Conservation (phyloP, 23 tunicate species). For the Corella eumyota region DNA sequence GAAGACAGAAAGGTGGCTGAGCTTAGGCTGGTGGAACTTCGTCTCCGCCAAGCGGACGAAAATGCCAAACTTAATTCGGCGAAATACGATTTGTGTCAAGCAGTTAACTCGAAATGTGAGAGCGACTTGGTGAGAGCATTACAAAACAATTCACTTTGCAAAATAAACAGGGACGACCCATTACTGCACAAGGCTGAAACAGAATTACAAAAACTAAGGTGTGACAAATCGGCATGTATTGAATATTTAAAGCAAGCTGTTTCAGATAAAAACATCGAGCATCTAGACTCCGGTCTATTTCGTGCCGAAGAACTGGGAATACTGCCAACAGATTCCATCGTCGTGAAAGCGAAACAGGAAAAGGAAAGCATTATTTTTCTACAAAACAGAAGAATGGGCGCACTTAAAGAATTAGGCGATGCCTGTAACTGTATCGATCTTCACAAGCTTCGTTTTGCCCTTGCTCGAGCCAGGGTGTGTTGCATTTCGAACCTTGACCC, state of each 20-base stretch:
- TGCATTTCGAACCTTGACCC: slow-evolving; percentile 2
- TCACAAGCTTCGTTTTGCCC: slow-evolving; percentile 3
- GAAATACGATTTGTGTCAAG: slow-evolving; percentile 16
- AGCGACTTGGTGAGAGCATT: slow-evolving; percentile 19
- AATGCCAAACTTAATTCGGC: slow-evolving; percentile 17
- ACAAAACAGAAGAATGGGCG: not conserved
- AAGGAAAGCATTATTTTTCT: slow-evolving; percentile 5
- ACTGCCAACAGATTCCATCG: slow-evolving; percentile 7
- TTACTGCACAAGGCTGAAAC: slow-evolving; percentile 13
- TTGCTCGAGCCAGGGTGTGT: slow-evolving; percentile 29
- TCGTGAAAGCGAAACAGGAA: slow-evolving; percentile 12
- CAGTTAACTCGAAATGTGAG: slow-evolving; percentile 14
- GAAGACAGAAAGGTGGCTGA: slow-evolving; percentile 18
- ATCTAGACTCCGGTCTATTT: slow-evolving; percentile 8
- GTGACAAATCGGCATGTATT: slow-evolving; percentile 9
- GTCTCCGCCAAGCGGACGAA: slow-evolving; percentile 11
- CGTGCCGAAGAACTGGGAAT: slow-evolving; percentile 11
- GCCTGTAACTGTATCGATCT: slow-evolving; percentile 4
- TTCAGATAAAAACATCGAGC: slow-evolving; percentile 6
- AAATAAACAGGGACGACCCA: not conserved
- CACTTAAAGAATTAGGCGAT: not conserved
- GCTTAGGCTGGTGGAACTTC: slow-evolving; percentile 21
- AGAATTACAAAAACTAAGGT: slow-evolving; percentile 7
- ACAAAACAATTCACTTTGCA: not conserved
- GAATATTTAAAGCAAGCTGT: slow-evolving; percentile 15